Conservation (phyloP, 2,113 vertebrate species). For the Monopterus albus region DNA sequence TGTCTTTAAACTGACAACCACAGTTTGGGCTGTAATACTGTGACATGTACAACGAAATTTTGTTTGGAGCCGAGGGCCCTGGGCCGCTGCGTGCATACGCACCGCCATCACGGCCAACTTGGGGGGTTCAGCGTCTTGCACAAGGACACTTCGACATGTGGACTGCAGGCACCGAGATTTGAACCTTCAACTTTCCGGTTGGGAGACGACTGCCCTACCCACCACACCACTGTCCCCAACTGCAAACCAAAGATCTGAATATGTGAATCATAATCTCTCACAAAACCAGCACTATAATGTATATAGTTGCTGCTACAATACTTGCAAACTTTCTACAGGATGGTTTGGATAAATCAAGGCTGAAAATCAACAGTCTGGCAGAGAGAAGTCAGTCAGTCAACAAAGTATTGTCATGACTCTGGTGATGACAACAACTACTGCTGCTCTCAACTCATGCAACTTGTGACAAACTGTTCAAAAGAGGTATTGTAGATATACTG, state of each 20-base stretch:
- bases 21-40: conserved; percentile 1
- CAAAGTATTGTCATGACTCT: neutral
- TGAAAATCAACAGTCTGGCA: neutral
- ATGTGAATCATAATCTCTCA: neutral
- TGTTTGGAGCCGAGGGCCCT: too few species aligned
- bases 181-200: too few species aligned
- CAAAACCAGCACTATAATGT: neutral
- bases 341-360: neutral
- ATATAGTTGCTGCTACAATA: neutral
- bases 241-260: neutral
- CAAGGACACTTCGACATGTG: too few species aligned
- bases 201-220: too few species aligned
- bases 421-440: neutral
- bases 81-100: too few species aligned
- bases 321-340: neutral
- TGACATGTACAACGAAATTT: too few species aligned
- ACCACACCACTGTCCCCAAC: too few species aligned
- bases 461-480: neutral
- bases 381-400: neutral
- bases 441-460: neutral
- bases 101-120: too few species aligned
- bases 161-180: too few species aligned
- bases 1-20: conserved; percentile 3
- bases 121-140: too few species aligned
- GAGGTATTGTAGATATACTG: too few species aligned